Evolutionary conservation across 1,140 invertebrate species (phyloP).

Genomic region (Amyelois transitella): DNA sequence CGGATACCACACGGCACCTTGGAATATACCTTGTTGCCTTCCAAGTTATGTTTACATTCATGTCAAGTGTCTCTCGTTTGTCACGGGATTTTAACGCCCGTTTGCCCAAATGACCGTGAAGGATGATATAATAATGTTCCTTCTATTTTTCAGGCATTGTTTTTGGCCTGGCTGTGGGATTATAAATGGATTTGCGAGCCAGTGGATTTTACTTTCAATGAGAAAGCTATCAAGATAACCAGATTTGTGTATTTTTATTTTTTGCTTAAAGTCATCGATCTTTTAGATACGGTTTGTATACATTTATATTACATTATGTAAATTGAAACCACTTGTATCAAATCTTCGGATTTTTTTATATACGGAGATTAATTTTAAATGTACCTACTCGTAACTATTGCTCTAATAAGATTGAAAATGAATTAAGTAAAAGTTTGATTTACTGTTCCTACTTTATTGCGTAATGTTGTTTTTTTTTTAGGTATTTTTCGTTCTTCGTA

Average conservation of each 20-base stretch:
- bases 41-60: too few relatives aligned
- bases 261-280: conserved; percentile 79
- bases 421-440: background rate
- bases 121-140: too few relatives aligned
- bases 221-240: conserved; percentile 76
- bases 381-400: too few relatives aligned
- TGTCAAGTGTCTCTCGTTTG: too few relatives aligned
- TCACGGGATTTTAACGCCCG: too few relatives aligned
- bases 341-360: background rate
- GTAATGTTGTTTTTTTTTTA: conserved; percentile 68
- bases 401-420: too few relatives aligned
- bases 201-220: conserved; percentile 78
- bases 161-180: conserved; percentile 48
- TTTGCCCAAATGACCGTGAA: too few relatives aligned
- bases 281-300: conserved; percentile 79
- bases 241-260: conserved; percentile 76
- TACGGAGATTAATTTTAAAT: too few relatives aligned
- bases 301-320: background rate
- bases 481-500: conserved; percentile 89
- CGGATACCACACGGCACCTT: too few relatives aligned
- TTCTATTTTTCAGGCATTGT: conserved; percentile 47
- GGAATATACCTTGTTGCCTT: too few relatives aligned
- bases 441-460: background rate
- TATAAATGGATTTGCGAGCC: conserved; percentile 82
- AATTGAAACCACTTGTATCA: background rate